These are phyloP conservation scores for Diadromus collaris DNA, from an alignment of 2,888 invertebrate species.

Conservation along the genomic window DNA sequence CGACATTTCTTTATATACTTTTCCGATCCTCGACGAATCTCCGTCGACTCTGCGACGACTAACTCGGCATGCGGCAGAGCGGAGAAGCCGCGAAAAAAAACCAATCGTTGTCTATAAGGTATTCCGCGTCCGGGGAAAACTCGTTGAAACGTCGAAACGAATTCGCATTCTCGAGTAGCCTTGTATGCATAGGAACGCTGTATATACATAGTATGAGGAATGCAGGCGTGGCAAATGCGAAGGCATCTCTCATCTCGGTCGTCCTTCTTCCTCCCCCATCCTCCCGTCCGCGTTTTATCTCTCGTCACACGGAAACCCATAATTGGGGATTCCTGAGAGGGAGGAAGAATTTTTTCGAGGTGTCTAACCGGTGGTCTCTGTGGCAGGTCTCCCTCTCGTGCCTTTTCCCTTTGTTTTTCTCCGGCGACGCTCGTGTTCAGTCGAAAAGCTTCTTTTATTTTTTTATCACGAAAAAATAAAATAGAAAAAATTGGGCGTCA, in stretches of 20 bases:
- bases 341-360: constrained; percentile 39
- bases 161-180: constrained; percentile 48
- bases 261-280: constrained; percentile 14
- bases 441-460: constrained; percentile 6
- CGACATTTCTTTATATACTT: constrained; percentile 20
- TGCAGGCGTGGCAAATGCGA: constrained; percentile 13
- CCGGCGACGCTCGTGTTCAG: constrained; percentile 3
- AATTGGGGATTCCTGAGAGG: constrained; percentile 57
- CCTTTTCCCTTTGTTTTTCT: constrained; percentile 10
- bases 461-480: constrained; percentile 6
- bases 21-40: constrained; percentile 32
- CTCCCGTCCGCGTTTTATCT: constrained; percentile 32
- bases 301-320: constrained; percentile 54
- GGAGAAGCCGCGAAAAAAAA: constrained; percentile 28
- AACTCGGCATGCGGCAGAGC: constrained; percentile 33
- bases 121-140: constrained; percentile 45
- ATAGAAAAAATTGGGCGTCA: not conserved
- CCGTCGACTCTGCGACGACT: constrained; percentile 27
- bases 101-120: constrained; percentile 51
- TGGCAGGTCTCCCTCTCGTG: not conserved
- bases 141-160: constrained; percentile 56
- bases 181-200: constrained; percentile 25
- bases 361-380: constrained; percentile 29
- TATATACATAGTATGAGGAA: constrained; percentile 33
- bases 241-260: constrained; percentile 36